Base-by-base conservation (phyloP, 2,888 invertebrate genomes). In the Sabatieria punctata region DNA sequence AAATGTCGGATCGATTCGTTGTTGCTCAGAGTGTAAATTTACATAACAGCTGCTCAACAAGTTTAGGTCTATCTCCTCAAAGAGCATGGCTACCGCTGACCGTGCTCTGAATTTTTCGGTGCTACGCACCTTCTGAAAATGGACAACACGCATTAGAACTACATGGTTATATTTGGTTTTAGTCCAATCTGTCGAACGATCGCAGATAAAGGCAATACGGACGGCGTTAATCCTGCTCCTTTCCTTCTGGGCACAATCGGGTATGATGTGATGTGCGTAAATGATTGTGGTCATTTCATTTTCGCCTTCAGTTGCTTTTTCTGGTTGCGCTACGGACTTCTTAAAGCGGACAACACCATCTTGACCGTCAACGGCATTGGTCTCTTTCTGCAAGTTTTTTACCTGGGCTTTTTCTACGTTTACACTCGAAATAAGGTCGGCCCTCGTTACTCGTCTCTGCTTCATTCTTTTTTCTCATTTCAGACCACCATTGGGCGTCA, bases 171-270 rank as follows among this genome's bases (percentile, higher is more conserved):
- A n/a, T n/a, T 30, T 30, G 8, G 30, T 76, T 75, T 46, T 64
- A 83, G 83, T 38, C 67, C 82, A 48, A 78, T 83, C 33, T 84
- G 83, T 65, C 77, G 74, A 56, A 78, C 80, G 66, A 80, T 80
- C 66, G 73, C 80, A 41, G 71, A 68, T 53, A 80, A 80, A 65
- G 77, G 77, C 60, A 78, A 78, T 36, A 82, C 82, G 0, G 80
- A 78, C 1, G 82, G 83, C 60, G 71, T 78, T 2, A 80, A 83
- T 1, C 75, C 78, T 1, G 71, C 83, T 52, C 80, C 83, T 18
- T 85, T 84, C 68, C 70, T 82, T 44, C 78, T 78, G 58, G 82
- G 82, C 46, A 75, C 78, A 60, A 64, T 82, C 59, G 80, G 82
- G 77, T 80, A 71, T 30, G 30, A 8, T 11, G 8, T 15, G 8